Conservation (phyloP, 2,888 invertebrate species). For the Campopleginae sp. region DNA sequence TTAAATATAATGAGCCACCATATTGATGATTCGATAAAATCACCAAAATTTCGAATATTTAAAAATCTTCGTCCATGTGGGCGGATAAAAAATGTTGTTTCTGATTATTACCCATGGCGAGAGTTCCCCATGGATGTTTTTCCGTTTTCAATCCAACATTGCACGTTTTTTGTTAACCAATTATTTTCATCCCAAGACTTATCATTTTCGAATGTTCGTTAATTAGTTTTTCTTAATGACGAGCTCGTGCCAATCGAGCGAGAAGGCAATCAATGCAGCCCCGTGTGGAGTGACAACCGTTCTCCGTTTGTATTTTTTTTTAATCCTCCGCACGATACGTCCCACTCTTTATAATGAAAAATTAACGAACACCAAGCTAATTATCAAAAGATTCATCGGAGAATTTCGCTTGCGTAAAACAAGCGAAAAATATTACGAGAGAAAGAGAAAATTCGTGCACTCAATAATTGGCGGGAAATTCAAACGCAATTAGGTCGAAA, state of each 20-base stretch:
- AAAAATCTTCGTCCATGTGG: not conserved
- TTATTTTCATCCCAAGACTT: constrained; percentile 6
- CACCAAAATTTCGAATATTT: not conserved
- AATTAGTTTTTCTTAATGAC: constrained; percentile 50
- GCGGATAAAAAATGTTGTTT: not conserved
- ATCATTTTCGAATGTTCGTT: constrained; percentile 22
- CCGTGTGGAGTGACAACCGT: constrained; percentile 19
- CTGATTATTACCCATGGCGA: not conserved
- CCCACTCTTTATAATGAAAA: constrained; percentile 13
- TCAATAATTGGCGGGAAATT: not conserved
- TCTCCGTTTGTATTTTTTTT: not conserved
- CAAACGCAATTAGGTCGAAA: not conserved
- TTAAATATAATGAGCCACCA: too few species aligned
- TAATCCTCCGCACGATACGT: not conserved
- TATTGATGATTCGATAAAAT: too few species aligned
- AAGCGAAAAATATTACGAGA: not conserved
- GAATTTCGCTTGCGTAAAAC: not conserved
- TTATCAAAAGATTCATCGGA: constrained; percentile 1
- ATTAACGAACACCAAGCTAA: not conserved
- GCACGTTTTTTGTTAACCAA: not conserved
- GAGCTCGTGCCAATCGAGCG: constrained; percentile 8
- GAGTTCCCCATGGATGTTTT: too few species aligned
- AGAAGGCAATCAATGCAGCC: constrained; percentile 51
- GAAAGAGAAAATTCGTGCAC: not conserved
- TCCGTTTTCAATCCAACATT: not conserved